Evolutionary conservation across 2,113 vertebrate genomes (phyloP).

Genomic region (Pelmatolapia mariae): DNA sequence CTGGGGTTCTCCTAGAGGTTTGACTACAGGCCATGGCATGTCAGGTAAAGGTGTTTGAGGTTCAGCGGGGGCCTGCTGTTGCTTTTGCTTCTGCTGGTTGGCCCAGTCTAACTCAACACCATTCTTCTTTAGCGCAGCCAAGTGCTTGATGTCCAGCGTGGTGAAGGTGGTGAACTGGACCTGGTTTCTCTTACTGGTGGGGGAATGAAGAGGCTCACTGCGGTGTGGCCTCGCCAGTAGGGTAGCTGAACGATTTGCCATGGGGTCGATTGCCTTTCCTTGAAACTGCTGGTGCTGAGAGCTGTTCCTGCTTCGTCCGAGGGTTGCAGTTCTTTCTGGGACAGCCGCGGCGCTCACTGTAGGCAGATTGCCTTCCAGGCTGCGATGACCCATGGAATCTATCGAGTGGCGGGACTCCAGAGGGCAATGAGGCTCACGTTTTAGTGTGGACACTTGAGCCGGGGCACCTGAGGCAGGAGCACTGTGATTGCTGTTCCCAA

Average conservation of each 20-base stretch:
- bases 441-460: slow-evolving; percentile 66
- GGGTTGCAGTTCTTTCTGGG: slow-evolving; percentile 77
- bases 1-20: slow-evolving; percentile 47
- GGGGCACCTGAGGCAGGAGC: slow-evolving; percentile 54
- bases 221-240: slow-evolving; percentile 66
- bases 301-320: slow-evolving; percentile 62
- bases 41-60: slow-evolving; percentile 66
- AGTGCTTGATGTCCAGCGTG: slow-evolving; percentile 74
- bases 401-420: slow-evolving; percentile 32
- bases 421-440: slow-evolving; percentile 41
- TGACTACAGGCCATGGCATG: slow-evolving; percentile 68
- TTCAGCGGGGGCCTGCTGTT: slow-evolving; percentile 51
- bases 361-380: slow-evolving; percentile 16
- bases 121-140: slow-evolving; percentile 69
- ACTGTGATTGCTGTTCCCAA: slow-evolving; percentile 66
- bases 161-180: slow-evolving; percentile 96
- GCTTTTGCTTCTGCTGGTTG: slow-evolving; percentile 63
- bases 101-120: slow-evolving; percentile 84
- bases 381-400: slow-evolving; percentile 21
- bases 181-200: slow-evolving; percentile 93
- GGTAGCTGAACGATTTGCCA: slow-evolving; percentile 54
- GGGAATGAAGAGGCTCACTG: slow-evolving; percentile 82
- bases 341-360: slow-evolving; percentile 21
- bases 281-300: slow-evolving; percentile 57
- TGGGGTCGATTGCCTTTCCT: slow-evolving; percentile 22